phyloP scores from a whole-genome alignment of 2,888 invertebrate genomes.

The Hydriomena furcata region DNA sequence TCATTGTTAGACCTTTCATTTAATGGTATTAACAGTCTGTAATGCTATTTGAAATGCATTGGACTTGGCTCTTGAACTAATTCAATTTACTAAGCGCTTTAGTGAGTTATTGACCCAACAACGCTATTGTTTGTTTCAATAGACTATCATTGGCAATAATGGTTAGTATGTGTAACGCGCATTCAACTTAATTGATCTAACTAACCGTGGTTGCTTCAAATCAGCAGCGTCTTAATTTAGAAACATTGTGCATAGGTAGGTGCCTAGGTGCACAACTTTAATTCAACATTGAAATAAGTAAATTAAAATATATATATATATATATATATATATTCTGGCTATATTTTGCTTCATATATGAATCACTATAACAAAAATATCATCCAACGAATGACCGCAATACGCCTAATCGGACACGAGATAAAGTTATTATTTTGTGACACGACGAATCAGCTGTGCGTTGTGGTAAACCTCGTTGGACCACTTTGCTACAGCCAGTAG shows the following conservation, averaged over 20 bases:
- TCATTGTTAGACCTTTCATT: constrained; percentile 39
- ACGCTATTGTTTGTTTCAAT: constrained; percentile 19
- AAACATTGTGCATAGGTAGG: no score
- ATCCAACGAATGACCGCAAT: constrained; percentile 50
- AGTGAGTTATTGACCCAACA: constrained; percentile 60
- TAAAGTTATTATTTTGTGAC: constrained; percentile 48
- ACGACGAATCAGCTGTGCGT: constrained; percentile 68
- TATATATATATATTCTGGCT: no score
- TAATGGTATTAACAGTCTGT: constrained; percentile 49
- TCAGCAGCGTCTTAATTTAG: no score
- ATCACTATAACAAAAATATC: constrained; percentile 42
- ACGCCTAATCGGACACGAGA: constrained; percentile 42
- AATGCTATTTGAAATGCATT: constrained; percentile 51
- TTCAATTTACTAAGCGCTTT: constrained; percentile 64
- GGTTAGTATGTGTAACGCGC: background rate
- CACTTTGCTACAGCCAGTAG: constrained; percentile 40
- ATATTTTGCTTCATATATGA: no score
- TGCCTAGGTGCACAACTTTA: no score
- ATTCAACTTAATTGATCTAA: constrained; percentile 7
- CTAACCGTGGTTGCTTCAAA: background rate
- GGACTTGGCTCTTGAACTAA: constrained; percentile 57
- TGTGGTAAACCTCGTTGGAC: constrained; percentile 36
- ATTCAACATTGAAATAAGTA: constrained; percentile 29
- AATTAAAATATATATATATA: no score
- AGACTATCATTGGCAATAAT: background rate